phyloP scores from a whole-genome alignment of 2,113 vertebrate genomes.

The Cygnus atratus region DNA sequence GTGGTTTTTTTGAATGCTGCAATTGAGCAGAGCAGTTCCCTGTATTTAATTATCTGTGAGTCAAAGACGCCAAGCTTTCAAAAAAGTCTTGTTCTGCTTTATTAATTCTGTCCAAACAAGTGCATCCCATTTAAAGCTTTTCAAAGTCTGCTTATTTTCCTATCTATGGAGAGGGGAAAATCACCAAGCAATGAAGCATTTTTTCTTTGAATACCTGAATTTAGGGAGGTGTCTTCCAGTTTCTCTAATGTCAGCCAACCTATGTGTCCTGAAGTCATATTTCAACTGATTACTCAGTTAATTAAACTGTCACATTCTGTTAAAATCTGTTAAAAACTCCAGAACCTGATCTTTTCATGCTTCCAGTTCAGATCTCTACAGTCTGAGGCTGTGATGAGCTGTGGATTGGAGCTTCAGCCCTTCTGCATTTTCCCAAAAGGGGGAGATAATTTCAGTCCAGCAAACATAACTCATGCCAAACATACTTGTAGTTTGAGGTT shows the following conservation, averaged over 20 bases:
- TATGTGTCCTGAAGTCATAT: slow-evolving; percentile 26
- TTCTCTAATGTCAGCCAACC: neutral
- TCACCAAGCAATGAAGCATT: neutral
- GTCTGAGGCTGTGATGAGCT: neutral
- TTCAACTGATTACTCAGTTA: slow-evolving; percentile 9
- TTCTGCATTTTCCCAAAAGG: neutral
- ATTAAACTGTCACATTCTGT: slow-evolving; percentile 4
- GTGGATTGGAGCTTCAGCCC: neutral
- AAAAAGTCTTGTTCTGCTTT: neutral
- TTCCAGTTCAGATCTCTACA: neutral
- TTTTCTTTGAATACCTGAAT: neutral
- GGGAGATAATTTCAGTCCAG: neutral
- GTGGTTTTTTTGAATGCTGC: neutral
- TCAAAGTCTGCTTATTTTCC: neutral
- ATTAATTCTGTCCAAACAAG: neutral
- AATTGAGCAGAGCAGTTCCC: neutral
- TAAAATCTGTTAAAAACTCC: slow-evolving; percentile 31
- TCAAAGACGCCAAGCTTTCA: neutral
- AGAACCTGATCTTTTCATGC: neutral
- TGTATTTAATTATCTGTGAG: neutral
- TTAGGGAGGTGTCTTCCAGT: neutral
- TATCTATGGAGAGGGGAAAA: neutral
- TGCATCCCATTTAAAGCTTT: neutral
- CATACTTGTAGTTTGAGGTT: neutral
- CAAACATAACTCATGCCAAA: neutral